Evolutionary conservation across 1,140 invertebrate species (phyloP).

Genomic region (Cepaea nemoralis): DNA sequence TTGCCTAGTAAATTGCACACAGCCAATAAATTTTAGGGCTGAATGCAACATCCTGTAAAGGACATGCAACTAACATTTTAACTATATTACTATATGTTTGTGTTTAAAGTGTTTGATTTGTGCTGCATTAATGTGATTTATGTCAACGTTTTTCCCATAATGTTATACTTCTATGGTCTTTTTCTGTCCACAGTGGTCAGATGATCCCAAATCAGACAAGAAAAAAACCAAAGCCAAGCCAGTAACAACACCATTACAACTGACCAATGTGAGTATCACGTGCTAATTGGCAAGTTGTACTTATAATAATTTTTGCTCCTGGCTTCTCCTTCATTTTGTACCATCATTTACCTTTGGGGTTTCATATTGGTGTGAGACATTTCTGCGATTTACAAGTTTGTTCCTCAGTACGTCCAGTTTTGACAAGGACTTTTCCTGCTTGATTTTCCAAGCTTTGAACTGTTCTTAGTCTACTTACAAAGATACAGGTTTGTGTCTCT

Average conservation of each 20-base stretch:
- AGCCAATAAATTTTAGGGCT: too few species aligned
- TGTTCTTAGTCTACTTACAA: too few species aligned
- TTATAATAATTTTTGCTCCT: not conserved
- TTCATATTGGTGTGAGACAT: not conserved
- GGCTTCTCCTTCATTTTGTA: not conserved
- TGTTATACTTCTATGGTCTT: not conserved
- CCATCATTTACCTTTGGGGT: not conserved
- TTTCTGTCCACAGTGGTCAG: slow-evolving; percentile 50
- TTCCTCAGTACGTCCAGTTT: not conserved
- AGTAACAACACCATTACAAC: slow-evolving; percentile 44
- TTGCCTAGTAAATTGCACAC: too few species aligned
- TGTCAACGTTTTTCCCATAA: too few species aligned
- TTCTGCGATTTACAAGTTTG: not conserved
- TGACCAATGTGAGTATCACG: slow-evolving; percentile 52
- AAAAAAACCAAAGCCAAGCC: slow-evolving; percentile 61
- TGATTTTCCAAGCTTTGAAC: too few species aligned
- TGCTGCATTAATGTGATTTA: too few species aligned
- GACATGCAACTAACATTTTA: too few species aligned
- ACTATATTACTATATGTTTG: too few species aligned
- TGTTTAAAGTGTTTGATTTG: too few species aligned
- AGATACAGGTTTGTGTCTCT: too few species aligned
- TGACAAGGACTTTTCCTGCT: too few species aligned
- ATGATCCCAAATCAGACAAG: slow-evolving; percentile 66
- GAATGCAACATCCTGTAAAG: too few species aligned
- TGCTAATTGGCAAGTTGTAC: not conserved